Base-by-base conservation (phyloP, 2,797 vertebrate genomes). In the Lophotriccus pileatus region DNA sequence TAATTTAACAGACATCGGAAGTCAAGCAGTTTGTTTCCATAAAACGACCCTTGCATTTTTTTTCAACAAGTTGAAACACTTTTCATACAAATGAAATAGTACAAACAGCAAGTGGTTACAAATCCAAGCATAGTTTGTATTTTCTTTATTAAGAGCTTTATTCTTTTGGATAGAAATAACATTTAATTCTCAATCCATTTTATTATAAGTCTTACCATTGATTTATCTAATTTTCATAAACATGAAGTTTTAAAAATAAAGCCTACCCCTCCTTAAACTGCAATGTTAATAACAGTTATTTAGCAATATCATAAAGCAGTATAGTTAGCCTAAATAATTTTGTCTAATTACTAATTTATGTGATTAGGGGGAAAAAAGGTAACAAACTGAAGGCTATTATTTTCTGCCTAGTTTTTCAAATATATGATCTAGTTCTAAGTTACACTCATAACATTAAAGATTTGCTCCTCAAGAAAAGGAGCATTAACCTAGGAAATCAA, bases 71-170 rank as follows among this genome's bases (percentile, higher is more conserved):
- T 60, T 93, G 63, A 73, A 94, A 84, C 44, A 84, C 59, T 62
- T 91, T 89, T 62, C 12, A 1, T 53, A 87, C 75, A 39, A 97
- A 92, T 68, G 14, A 95, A 89, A 75, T 80, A 88, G 80, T 74
- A 96, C 89, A 96, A 94, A 95, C 23, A 87, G 84, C 30, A 84
- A 95, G 36, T 79, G 67, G 63, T 70, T 95, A 96, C 86, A 96
- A 95, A 90, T 91, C 62, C 94, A 95, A 95, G 37, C 56, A 90
- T 24, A 84, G 36, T 77, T 74, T 58, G 30, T 53, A 89, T 93
- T 93, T 92, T 55, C 67, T 96, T 96, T 95, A 96, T 94, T 92
- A 56, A 96, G 56, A 64, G 28, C 14, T 95, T 96, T 96, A 95
- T 95, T 96, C 36, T 91, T 95, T 89, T 83, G 41, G 69, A 95